These are phyloP conservation scores for Eciton burchellii DNA, from an alignment of 1,140 invertebrate species.

Conservation along the genomic window DNA sequence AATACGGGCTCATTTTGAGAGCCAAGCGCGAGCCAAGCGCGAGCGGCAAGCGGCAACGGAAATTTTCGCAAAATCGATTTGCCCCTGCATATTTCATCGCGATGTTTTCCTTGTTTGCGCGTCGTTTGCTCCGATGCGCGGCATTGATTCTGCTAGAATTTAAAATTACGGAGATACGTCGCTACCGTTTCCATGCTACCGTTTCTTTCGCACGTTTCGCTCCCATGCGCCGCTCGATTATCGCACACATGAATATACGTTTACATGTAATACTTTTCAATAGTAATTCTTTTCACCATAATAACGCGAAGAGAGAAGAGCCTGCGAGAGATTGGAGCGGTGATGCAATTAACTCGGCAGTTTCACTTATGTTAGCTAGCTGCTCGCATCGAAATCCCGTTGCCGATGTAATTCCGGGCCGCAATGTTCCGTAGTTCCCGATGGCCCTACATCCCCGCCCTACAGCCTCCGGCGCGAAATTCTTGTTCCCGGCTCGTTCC, in stretches of 20 bases:
- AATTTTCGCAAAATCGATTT: background rate
- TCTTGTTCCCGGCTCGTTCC: constrained; percentile 27
- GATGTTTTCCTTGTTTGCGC: background rate
- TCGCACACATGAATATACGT: no score
- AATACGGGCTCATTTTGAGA: background rate
- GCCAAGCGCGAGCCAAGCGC: background rate
- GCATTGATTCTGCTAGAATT: no score
- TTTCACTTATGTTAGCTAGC: constrained; percentile 57
- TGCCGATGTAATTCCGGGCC: constrained; percentile 22
- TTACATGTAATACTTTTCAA: no score
- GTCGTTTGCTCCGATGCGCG: background rate
- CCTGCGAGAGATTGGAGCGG: constrained; percentile 18
- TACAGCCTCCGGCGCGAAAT: constrained; percentile 16
- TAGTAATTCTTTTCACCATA: no score
- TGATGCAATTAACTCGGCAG: constrained; percentile 35
- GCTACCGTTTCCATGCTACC: no score
- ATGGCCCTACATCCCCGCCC: background rate
- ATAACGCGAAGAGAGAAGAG: constrained; percentile 11
- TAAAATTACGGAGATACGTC: no score
- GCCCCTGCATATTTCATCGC: background rate
- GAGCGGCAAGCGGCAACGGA: background rate
- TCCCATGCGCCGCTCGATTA: no score
- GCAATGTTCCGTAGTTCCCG: constrained; percentile 10
- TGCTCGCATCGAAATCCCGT: constrained; percentile 47
- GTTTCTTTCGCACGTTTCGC: no score